phyloP scores from a whole-genome alignment of 2,888 invertebrate genomes.

The Heliconius erato region DNA sequence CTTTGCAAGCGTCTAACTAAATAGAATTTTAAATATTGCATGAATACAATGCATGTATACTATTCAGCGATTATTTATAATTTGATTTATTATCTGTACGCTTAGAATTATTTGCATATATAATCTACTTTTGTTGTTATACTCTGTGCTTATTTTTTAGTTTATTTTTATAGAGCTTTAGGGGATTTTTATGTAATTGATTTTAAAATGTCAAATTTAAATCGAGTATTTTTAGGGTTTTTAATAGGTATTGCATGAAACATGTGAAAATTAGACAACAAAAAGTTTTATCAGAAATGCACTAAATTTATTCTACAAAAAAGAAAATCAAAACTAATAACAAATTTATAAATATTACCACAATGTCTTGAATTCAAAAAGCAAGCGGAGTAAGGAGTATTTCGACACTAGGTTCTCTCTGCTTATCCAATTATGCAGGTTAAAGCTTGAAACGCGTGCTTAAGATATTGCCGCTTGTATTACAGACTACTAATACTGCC shows the following conservation, averaged over 20 bases:
- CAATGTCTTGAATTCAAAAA: too few relatives aligned
- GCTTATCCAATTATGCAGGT: too few relatives aligned
- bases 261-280: background rate
- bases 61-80: background rate
- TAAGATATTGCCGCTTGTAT: too few relatives aligned
- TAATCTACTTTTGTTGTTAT: constrained; percentile 6
- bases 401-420: too few relatives aligned
- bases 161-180: background rate
- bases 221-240: background rate
- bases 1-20: background rate
- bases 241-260: background rate
- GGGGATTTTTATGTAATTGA: background rate
- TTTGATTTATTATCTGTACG: constrained; percentile 7
- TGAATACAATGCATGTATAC: constrained; percentile 13
- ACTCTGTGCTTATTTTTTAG: constrained; percentile 12
- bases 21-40: background rate
- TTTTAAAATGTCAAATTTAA: background rate
- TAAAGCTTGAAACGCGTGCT: too few relatives aligned
- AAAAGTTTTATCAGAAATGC: too few relatives aligned
- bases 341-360: too few relatives aligned
- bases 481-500: background rate
- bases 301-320: too few relatives aligned
- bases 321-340: too few relatives aligned
- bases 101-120: constrained; percentile 28
- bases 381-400: too few relatives aligned